phyloP scores from a whole-genome alignment of 2,797 vertebrate genomes.

The Acomys russatus region DNA sequence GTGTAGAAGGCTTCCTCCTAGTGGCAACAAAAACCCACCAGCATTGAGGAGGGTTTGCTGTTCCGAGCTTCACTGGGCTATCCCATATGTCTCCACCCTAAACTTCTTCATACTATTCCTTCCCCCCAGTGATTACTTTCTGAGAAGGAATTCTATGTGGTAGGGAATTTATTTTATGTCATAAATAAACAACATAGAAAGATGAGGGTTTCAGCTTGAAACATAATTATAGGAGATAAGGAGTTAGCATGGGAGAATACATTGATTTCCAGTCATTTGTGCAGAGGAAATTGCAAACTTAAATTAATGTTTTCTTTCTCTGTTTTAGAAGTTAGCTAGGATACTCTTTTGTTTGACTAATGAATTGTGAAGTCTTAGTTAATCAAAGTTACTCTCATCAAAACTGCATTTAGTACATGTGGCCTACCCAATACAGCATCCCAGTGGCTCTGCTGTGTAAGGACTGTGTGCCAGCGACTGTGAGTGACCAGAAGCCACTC shows the following conservation, averaged over 20 bases:
- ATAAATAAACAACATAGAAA: neutral
- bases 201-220: neutral
- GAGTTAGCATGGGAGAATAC: neutral
- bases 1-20: neutral
- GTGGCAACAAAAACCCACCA: neutral
- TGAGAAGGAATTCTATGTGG: neutral
- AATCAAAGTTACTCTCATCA: neutral
- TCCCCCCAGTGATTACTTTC: neutral
- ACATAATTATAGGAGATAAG: neutral
- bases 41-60: neutral
- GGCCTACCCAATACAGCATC: neutral
- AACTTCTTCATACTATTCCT: neutral
- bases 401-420: neutral
- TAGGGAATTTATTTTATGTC: constrained; percentile 51
- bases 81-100: neutral
- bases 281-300: neutral
- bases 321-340: neutral
- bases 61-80: neutral
- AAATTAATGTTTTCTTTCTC: neutral
- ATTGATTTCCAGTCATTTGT: neutral
- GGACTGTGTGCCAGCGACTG: neutral
- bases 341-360: neutral
- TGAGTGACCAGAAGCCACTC: neutral
- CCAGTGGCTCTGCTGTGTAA: neutral
- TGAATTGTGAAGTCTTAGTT: neutral